Evolutionary conservation across 2,888 invertebrate species (phyloP), one percentile per base, ranked within the genome.

Genomic region (Sinopyrophorus schimmeli): DNA sequence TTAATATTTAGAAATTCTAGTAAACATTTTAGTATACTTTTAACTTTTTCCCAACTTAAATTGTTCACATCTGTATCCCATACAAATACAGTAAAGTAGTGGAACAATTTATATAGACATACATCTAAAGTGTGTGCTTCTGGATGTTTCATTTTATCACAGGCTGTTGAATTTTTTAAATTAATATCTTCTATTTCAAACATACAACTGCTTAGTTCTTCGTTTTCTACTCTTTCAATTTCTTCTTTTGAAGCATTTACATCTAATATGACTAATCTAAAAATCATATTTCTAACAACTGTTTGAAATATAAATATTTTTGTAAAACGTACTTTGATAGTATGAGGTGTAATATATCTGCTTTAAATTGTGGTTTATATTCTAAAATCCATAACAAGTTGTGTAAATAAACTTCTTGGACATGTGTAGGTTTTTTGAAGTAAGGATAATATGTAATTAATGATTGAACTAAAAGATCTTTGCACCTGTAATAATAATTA

Each of bases 361-460:
- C 80, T 35, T 83, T 77, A 38, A 89, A 76, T 0, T 80, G 76
- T 0, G 91, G 89, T 57, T 88, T 80, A 68, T 91, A 91, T 27
- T 83, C 80, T 48, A 84, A 75, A 57, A 92, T 78, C 77, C 83
- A 82, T 39, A 95, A 77, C 27, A 92, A 70, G 71, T 92, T 92
- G 65, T 86, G 81, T 10, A 91, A 69, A 70, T 87, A 95, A 6
- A 85, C 81, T 63, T 87, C 84, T 55, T 90, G 87, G 1, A 79
- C 69, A 62, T 83, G 82, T 2, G 83, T 74, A 1, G 83, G 77
- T 44, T 80, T 82, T 62, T 83, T 86, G 67, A 83, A 80, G 69
- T 90, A 94, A 0, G 95, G 95, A 71, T 86, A 93, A 32, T 79
- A 75, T 2, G 77, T 76, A 42, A 77, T 75, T 10, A 91, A 72